Evolutionary conservation across 2,888 invertebrate genomes (phyloP), one percentile per base, ranked within the genome.

Genomic region (Standfussiana lucernea): DNA sequence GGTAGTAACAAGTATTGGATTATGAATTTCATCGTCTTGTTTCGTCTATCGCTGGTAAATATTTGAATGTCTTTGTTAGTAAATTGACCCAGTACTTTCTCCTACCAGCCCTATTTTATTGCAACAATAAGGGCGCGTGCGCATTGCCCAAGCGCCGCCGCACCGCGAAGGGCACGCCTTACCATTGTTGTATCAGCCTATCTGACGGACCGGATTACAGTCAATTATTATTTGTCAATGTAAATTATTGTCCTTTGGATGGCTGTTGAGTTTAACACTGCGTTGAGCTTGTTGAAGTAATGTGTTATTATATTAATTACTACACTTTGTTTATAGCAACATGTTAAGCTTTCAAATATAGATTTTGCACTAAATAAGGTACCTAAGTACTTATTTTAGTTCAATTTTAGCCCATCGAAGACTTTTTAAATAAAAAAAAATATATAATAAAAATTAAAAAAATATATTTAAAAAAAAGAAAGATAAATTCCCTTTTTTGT

Each of bases 201-300:
- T 77, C 77, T 77, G 70, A 79, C 75, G 68, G 65, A 50, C 66
- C 61, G 53, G 71, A 84, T 82, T 81, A 77, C 50, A 69, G 37
- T 69, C 81, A 83, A 79, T 84, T 81, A 81, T 82, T 84, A 82
- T 87, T 87, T 83, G 81, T 80, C 85, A 85, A 50, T 61, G 70
- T 75, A 70, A 82, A 82, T 85, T 85, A 82, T 85, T 71, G 77
- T 69, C 71, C 13, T 78, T 59, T 61, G 15, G 37, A 67, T 42
- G 15, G 11, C 53, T 62, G 67, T 18, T 56, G 65, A 68, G 61
- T 61, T 35, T 21, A 40, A 75, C 11, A 65, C 15, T 3, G 42
- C 32, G 61, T 62, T 45, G 32, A 53, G 50, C 42, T 35, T 10
- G 18, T 24, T 15, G 24, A 35, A 40, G 21, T 37, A 47, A 42